A percentile compares a stretch with the other conserved stretches of the same genome.
These are phyloP conservation scores for Lophotriccus pileatus DNA, from an alignment of 2,797 vertebrate genomes.

Conservation along the genomic window DNA sequence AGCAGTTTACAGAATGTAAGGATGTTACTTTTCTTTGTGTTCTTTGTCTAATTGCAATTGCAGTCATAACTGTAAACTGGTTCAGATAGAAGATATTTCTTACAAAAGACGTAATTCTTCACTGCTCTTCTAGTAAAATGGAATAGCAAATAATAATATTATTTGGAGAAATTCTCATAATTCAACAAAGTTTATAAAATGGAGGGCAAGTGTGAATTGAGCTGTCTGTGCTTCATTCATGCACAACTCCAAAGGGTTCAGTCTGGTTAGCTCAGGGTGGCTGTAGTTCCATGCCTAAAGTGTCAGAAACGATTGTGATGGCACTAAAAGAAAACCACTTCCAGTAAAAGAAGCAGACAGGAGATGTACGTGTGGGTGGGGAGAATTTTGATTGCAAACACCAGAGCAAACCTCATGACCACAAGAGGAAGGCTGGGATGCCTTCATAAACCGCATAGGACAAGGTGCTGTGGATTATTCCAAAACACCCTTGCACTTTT, in stretches of 20 bases:
- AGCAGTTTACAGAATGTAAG: neutral
- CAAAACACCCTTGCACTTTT: neutral
- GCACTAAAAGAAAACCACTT: neutral
- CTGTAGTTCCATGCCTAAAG: neutral
- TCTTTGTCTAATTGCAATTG: neutral
- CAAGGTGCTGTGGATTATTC: neutral
- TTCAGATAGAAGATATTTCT: neutral
- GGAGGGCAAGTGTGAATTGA: neutral
- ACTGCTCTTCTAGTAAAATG: neutral
- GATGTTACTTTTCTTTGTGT: neutral
- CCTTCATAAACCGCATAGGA: neutral
- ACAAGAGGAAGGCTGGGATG: neutral
- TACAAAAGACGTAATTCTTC: neutral
- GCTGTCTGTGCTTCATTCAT: neutral
- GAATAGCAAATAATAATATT: neutral
- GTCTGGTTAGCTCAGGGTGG: neutral
- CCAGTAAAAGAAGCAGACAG: neutral
- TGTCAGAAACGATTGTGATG: accelerated
- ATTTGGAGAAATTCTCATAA: neutral
- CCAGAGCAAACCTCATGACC: neutral
- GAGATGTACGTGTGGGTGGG: neutral
- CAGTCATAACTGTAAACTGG: neutral
- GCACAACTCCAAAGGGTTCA: neutral
- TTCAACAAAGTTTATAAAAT: neutral
- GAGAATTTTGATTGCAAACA: neutral